A percentile compares a stretch with the other conserved stretches of the same genome.
Evolutionary conservation across 1,140 invertebrate genomes (phyloP).

Genomic region (Lepidurus packardi): DNA sequence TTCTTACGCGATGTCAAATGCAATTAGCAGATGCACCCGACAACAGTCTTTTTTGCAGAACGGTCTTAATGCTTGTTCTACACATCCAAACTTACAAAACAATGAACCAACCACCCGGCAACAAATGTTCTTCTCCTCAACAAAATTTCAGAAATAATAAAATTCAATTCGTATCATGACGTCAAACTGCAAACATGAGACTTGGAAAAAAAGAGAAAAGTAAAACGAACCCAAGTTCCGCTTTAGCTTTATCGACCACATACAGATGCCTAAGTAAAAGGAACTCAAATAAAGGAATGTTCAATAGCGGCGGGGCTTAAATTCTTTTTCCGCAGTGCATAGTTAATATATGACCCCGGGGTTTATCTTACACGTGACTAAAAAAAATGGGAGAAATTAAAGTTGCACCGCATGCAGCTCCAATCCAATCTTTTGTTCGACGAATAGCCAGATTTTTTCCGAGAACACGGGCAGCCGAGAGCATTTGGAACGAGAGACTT

Average conservation of each 20-base stretch:
- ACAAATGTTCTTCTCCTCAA: not conserved
- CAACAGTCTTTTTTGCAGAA: not conserved
- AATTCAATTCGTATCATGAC: not conserved
- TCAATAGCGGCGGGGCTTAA: not conserved
- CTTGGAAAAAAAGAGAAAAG: not conserved
- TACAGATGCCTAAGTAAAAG: not conserved
- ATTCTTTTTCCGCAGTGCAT: constrained; percentile 5
- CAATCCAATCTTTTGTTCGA: too few relatives aligned
- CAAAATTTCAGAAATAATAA: not conserved
- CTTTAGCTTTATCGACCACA: not conserved
- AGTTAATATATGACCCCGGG: constrained; percentile 8
- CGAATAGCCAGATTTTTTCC: not conserved
- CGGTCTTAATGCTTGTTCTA: not conserved
- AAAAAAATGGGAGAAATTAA: not conserved
- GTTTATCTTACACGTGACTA: constrained; percentile 2
- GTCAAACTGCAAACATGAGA: not conserved
- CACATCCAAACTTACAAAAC: not conserved
- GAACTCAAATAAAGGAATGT: not conserved
- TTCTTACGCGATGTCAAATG: not conserved
- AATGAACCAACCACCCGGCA: not conserved
- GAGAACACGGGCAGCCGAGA: not conserved
- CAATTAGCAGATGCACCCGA: not conserved
- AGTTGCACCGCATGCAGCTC: too few relatives aligned
- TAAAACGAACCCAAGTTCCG: not conserved
- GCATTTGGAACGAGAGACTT: not conserved